Evolutionary conservation across 2,888 invertebrate species (phyloP), one percentile per base, ranked within the genome.

Genomic region (Meganola albula): DNA sequence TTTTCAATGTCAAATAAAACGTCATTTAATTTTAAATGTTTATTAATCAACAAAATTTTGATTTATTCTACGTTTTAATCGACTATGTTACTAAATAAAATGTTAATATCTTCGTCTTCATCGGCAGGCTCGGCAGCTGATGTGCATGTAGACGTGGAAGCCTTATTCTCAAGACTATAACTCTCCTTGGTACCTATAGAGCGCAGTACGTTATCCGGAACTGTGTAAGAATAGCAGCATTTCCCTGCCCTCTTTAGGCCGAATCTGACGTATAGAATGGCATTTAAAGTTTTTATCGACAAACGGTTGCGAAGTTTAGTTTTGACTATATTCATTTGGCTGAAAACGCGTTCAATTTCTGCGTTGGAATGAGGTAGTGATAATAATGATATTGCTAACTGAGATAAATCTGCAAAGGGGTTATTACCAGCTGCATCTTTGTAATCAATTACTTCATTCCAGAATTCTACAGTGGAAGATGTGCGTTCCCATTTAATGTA

Each of bases 341-440:
- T 34, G 24, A 30, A 34, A 26, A 34, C 26, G 9, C 34, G 34
- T 30, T 31, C 27, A 22, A 31, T 26, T 7, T 27, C 33, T 11
- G 33, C 27, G 33, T 33, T 33, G 3, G 33, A 33, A 33, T 41
- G 35, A 8, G 32, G 37, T 24, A 37, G 13, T 21, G 35, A 24
- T 26, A 37, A 31, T n/a, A 20, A n/a, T 20, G n/a, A n/a, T 20
- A n/a, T 22, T 29, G 34, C 37, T 4, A 42, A 32, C 10, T 31
- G 18, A 25, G 14, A 20, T 22, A 44, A 26, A 13, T 44, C 37
- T 37, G 29, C 14, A 32, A 37, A 44, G 30, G 30, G 34, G 24
- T 44, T 44, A 25, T 34, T 44, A 16, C 35, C 44, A 33, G 40
- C 37, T 25, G 40, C 37, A 34, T 40, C 37, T 27, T 37, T 37